These are phyloP conservation scores for Dipodomys merriami DNA, from an alignment of 2,113 vertebrate species.

Conservation along the genomic window DNA sequence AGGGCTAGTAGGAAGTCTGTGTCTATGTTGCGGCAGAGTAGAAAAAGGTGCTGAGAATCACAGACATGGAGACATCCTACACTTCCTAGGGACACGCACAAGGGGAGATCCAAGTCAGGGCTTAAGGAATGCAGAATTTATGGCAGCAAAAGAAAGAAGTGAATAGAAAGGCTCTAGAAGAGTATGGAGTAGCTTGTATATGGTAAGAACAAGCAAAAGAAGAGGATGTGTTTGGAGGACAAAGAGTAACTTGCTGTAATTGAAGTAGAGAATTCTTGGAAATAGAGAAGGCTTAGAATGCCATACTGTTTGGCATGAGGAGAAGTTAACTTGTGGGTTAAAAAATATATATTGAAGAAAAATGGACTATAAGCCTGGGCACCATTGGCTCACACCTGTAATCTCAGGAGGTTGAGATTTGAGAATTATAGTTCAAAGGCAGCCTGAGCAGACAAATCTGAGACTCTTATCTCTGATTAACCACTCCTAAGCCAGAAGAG, in stretches of 20 bases:
- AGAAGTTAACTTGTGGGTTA: neutral
- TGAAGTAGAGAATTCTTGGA: neutral
- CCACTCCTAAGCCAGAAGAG: no score
- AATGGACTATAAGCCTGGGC: neutral
- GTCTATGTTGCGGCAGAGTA: no score
- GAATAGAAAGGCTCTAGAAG: no score
- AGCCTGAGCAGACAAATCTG: no score
- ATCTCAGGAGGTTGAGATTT: no score
- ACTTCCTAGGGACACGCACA: neutral
- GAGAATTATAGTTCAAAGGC: no score
- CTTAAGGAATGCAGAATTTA: neutral
- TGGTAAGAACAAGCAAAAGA: neutral
- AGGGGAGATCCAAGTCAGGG: neutral
- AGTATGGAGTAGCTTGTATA: neutral
- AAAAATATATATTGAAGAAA: neutral
- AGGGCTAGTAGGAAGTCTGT: neutral
- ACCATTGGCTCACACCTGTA: no score
- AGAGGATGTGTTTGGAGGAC: neutral
- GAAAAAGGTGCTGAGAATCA: neutral
- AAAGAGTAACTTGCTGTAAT: neutral
- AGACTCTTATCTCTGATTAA: no score
- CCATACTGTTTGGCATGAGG: neutral
- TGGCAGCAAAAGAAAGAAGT: neutral
- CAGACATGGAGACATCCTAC: neutral
- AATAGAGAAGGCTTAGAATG: neutral